These are phyloP conservation scores for Epicampocera succincta DNA, from an alignment of 2,888 invertebrate species.

Conservation along the genomic window DNA sequence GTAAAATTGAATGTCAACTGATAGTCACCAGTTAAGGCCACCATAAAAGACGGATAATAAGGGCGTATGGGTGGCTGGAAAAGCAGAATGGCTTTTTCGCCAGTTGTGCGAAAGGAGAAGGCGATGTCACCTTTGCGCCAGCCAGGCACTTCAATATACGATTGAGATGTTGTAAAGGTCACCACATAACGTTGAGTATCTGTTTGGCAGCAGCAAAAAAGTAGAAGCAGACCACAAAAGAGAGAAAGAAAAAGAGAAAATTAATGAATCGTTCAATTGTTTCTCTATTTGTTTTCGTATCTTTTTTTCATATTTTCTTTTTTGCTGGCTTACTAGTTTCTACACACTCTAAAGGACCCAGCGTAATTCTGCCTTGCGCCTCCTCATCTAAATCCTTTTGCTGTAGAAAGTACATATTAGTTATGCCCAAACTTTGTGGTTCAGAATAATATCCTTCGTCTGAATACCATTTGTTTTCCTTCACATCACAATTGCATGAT, in stretches of 20 bases:
- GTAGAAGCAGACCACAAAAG: too few relatives aligned
- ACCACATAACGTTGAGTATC: conserved; percentile 96
- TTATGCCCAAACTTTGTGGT: conserved; percentile 92
- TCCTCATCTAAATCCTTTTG: conserved; percentile 91
- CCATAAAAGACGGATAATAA: conserved; percentile 95
- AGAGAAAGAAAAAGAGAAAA: not conserved
- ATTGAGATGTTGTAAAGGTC: conserved; percentile 95
- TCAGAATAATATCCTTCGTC: conserved; percentile 93
- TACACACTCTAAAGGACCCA: conserved; percentile 95
- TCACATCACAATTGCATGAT: conserved; percentile 95
- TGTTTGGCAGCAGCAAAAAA: conserved; percentile 75
- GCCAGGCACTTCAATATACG: conserved; percentile 95
- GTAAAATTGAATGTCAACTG: conserved; percentile 95
- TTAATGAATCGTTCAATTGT: conserved; percentile 5
- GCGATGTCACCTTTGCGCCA: conserved; percentile 96
- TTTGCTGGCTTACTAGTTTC: conserved; percentile 96
- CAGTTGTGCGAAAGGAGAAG: conserved; percentile 95
- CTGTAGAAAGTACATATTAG: conserved; percentile 94
- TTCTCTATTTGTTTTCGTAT: conserved; percentile 1
- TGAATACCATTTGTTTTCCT: conserved; percentile 92
- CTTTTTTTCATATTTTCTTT: too few relatives aligned
- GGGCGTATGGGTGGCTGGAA: conserved; percentile 95
- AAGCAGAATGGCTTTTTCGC: conserved; percentile 92
- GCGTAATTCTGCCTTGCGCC: conserved; percentile 92
- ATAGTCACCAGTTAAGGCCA: conserved; percentile 93